Conservation (phyloP, 2,797 vertebrate species). For the Cryptoprocta ferox region DNA sequence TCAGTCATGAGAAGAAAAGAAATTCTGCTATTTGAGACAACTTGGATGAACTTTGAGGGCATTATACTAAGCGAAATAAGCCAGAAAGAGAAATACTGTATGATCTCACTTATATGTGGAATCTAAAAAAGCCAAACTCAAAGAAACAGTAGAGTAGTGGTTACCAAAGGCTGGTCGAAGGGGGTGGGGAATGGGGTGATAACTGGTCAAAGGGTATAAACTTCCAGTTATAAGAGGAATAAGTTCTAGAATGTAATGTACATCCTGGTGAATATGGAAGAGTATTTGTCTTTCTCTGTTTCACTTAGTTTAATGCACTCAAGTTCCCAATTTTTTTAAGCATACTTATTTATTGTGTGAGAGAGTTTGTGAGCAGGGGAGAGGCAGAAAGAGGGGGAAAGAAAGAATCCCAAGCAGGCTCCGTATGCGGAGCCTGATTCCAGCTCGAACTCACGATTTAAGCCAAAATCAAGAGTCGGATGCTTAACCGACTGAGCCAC, state of each 20-base stretch:
- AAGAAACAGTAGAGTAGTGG: background rate
- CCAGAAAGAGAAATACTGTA: background rate
- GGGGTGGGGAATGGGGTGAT: background rate
- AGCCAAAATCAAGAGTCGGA: too few relatives aligned
- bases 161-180: background rate
- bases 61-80: background rate
- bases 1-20: background rate
- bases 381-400: too few relatives aligned
- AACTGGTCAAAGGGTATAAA: background rate
- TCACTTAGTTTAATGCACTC: background rate
- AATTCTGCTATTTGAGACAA: background rate
- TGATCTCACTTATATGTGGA: background rate
- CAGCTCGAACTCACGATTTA: too few relatives aligned
- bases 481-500: too few relatives aligned
- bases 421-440: too few relatives aligned
- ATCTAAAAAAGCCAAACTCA: background rate
- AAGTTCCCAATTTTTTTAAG: constrained; percentile 35
- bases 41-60: background rate
- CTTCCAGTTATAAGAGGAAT: background rate
- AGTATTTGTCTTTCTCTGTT: background rate
- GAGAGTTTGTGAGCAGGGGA: too few relatives aligned
- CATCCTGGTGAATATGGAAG: background rate
- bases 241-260: background rate
- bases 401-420: too few relatives aligned
- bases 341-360: too few relatives aligned